phyloP scores from a whole-genome alignment of 2,113 vertebrate species.

The Pelusios castaneus region DNA sequence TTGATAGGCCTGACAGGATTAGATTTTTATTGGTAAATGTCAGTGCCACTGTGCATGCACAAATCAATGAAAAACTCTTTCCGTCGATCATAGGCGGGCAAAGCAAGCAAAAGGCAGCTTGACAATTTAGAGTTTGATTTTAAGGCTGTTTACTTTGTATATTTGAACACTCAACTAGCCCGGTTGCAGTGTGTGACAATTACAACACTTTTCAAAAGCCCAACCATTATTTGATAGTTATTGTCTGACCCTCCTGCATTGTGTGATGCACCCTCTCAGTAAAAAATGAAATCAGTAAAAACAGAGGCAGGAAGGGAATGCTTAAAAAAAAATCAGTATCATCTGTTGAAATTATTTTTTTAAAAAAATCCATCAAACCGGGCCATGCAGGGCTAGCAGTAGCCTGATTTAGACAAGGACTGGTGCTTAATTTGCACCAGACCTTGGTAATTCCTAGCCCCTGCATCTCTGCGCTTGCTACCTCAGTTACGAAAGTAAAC shows the following conservation, averaged over 20 bases:
- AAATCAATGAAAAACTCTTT: accelerated
- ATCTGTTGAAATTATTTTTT: not conserved
- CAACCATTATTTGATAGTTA: not conserved
- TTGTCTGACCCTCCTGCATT: not conserved
- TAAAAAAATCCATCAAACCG: accelerated
- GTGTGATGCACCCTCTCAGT: not conserved
- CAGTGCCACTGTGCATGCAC: not conserved
- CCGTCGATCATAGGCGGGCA: not conserved
- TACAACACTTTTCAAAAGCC: not conserved
- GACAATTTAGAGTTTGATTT: not conserved
- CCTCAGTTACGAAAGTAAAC: not conserved
- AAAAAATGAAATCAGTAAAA: not conserved
- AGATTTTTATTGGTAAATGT: not conserved
- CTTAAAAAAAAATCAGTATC: not conserved
- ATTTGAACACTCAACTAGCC: not conserved
- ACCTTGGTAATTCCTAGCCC: not conserved
- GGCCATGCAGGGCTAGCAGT: not conserved
- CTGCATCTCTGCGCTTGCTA: no score
- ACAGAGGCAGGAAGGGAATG: not conserved
- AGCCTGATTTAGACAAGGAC: not conserved
- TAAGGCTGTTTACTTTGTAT: not conserved
- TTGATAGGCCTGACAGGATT: not conserved
- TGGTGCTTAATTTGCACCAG: not conserved
- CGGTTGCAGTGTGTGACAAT: not conserved
- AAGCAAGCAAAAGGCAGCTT: not conserved